These are phyloP conservation scores for Acanthisitta chloris DNA, from an alignment of 2,113 vertebrate genomes.

Conservation along the genomic window DNA sequence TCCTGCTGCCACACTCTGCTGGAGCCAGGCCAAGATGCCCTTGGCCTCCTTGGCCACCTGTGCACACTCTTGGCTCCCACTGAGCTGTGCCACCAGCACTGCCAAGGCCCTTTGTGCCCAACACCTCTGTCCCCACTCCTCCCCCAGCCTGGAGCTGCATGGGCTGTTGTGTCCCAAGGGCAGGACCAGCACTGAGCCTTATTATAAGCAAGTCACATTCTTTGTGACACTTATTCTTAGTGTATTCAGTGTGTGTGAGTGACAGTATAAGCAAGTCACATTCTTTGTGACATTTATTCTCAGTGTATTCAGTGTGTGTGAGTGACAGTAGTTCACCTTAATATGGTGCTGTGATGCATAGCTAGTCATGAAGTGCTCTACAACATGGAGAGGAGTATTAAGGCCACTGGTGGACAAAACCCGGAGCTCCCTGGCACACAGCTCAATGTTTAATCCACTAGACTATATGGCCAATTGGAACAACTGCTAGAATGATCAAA, in stretches of 20 bases:
- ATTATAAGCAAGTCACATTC: background rate
- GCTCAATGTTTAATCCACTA: background rate
- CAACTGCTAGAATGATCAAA: background rate
- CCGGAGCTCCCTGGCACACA: background rate
- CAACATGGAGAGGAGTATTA: background rate
- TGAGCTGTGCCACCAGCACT: too few relatives aligned
- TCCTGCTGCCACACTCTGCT: too few relatives aligned
- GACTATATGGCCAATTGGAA: background rate
- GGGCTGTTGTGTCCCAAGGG: too few relatives aligned
- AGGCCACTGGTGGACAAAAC: background rate
- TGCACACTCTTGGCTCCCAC: too few relatives aligned
- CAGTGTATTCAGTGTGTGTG: background rate
- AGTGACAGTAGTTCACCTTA: background rate
- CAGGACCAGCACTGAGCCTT: too few relatives aligned
- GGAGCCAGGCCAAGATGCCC: too few relatives aligned
- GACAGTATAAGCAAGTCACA: background rate
- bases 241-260: background rate
- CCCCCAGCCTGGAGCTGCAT: too few relatives aligned
- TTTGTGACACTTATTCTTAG: background rate
- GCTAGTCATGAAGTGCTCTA: background rate
- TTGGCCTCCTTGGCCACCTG: too few relatives aligned
- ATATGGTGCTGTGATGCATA: background rate
- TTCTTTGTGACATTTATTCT: background rate
- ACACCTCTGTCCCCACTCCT: too few relatives aligned
- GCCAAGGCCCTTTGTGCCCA: too few relatives aligned